Evolutionary conservation across 2,888 invertebrate species (phyloP), one percentile per base, ranked within the genome.

Genomic region (Drosophila setosimentum): DNA sequence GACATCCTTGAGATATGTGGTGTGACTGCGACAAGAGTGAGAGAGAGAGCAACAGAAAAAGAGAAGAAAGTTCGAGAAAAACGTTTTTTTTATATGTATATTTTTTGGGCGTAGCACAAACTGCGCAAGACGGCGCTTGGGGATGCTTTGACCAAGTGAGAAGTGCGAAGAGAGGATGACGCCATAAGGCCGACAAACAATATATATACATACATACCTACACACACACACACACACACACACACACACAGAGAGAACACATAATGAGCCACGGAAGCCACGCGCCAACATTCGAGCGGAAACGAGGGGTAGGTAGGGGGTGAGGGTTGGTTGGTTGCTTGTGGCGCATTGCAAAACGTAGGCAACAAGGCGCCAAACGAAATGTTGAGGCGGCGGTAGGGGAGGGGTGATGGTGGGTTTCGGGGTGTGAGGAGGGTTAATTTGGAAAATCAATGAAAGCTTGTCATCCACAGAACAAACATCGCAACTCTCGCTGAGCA

Each of bases 241-340:
- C 1, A 40, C 1, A 27, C 1, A 61, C 1, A 33, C 4, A 29
- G 7, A 61, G 29, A 24, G 32, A 59, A 37, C 32, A 69, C 82
- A 83, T 78, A 84, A 82, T 68, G 79, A 76, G 84, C 79, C 69
- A 81, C 82, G 85, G 82, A 83, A 60, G 84, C 81, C 87, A 87
- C 84, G 87, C 82, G 88, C 85, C 88, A 82, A 60, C 68, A 58
- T 68, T 65, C 48, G 32, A 21, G n/a, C 1, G 51, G 27, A 11
- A 29, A 6, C 2, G 11, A 6, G 65, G 3, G 2, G 7, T 16
- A 3, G 49, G 16, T 40, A 0, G 13, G 18, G 16, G 11, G n/a
- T 11, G 8, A 18, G 4, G 33, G n/a, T 45, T 16, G 51, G 7
- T n/a, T 54, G 59, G 11, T 42, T 21, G 42, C n/a, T 42, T 42